Evolutionary conservation across 1,140 invertebrate genomes (phyloP), one percentile per base, ranked within the genome.

Genomic region (Psix sp.): DNA sequence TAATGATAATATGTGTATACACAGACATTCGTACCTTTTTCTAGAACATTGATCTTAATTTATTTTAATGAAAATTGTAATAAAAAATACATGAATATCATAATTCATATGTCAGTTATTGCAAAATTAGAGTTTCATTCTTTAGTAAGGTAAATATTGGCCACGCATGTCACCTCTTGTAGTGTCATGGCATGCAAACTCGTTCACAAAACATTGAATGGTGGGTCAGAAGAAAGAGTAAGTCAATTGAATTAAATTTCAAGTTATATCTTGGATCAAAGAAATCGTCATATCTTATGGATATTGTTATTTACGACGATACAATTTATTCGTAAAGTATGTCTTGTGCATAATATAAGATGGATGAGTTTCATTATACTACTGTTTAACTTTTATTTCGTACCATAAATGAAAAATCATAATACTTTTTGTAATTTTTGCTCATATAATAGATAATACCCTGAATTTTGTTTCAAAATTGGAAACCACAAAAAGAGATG

Each of bases 241-340:
- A 60, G 56, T 74, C 62, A 62, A 74, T 74, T 67, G 62, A 74
- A 67, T 67, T 74, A 56, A 74, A 74, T 74, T 73, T 65, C 54
- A 66, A 72, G 39, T 60, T 59, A 45, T 72, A 72, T 72, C 59
- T 59, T 7, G 46, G 59, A 65, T 72, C 68, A 72, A 72, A 72
- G 60, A 59, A 65, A 59, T 52, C 60, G 62, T 60, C 48, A 60
- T 73, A 66, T 66, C 66, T 73, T 73, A 65, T 65, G 43, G 36
- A 11, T 48, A 51, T 51, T 52, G 59, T 63, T 63, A 65, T 60
- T 65, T 65, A 65, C 48, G 51, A 52, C 51, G 18, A 26, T 39
- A 42, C 68, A 59, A 59, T 72, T 72, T 65, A 65, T 36, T 40
- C 66, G 42, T 56, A 54, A 62, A 29, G 21, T 9, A 9, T 39